Base-by-base conservation (phyloP, 2,888 invertebrate species). In the Lagria hirta region DNA sequence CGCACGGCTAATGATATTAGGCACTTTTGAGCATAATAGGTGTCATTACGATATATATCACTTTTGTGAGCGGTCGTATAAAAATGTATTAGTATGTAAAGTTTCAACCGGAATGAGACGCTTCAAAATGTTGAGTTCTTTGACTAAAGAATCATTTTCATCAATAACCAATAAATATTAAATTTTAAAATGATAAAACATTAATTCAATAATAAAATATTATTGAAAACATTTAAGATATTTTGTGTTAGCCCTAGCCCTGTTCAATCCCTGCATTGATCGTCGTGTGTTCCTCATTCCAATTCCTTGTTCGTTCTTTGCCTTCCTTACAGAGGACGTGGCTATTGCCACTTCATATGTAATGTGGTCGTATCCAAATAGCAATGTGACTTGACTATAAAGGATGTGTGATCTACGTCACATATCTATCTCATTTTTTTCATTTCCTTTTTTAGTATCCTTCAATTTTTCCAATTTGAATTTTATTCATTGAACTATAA, bases 301-400 rank as follows among this genome's bases (percentile, higher is more conserved):
- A 43, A 49, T 48, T 43, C 50, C 49, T 48, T 29, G 45, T 42
- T 52, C 50, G 42, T 56, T 45, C 49, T 55, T 49, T 33, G 43
- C 48, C 49, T 52, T 46, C 42, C 48, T 51, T 54, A 58, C 54
- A 58, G 32, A 44, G 49, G 45, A 54, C 53, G 55, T 53, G 53
- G 50, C 57, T 51, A 53, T 55, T 55, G 53, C 54, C 55, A 56
- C 55, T 57, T 54, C 53, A 55, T 57, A 55, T 52, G 54, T 52
- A 56, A 54, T 54, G 54, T 46, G 51, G 43, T 45, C 52, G 52
- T 58, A 58, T 52, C 55, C 55, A 57, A 56, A 58, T 55, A 53
- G 51, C 43, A 42, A 26, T 54, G 50, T 49, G 55, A 48, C 52
- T 51, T 23, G 57, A 47, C 49, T 54, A n/a, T 37, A 41, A 52